phyloP scores from a whole-genome alignment of 2,888 invertebrate genomes.

The Leistus spinibarbis region DNA sequence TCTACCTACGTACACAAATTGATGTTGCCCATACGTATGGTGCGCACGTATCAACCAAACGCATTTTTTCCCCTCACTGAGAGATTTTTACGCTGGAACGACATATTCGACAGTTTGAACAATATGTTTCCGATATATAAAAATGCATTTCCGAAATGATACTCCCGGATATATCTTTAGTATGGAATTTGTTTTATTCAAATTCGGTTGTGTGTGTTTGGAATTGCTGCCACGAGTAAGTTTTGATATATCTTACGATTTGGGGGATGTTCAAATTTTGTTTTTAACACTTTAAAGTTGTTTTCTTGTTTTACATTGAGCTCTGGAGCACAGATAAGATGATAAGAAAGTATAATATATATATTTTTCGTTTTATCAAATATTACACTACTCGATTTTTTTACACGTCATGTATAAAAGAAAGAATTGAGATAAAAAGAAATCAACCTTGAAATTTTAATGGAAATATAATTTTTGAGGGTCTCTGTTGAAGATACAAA shows the following conservation, averaged over 20 bases:
- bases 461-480: no score
- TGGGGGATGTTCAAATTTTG: no score
- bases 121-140: not conserved
- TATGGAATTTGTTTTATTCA: not conserved
- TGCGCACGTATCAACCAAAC: constrained; percentile 14
- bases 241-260: not conserved
- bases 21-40: constrained; percentile 9
- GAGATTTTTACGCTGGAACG: not conserved
- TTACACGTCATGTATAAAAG: no score
- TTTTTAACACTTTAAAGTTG: no score
- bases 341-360: no score
- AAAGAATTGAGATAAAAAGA: no score
- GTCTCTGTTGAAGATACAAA: no score
- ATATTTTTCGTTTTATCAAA: no score
- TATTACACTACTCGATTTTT: no score
- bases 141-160: not conserved
- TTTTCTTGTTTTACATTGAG: no score
- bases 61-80: constrained; percentile 13
- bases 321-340: no score
- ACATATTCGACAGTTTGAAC: not conserved
- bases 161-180: not conserved
- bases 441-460: no score
- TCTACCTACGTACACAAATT: not conserved
- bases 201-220: not conserved
- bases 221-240: not conserved